Evolutionary conservation across 2,113 vertebrate genomes (phyloP).

Genomic region (Rhea americana): DNA sequence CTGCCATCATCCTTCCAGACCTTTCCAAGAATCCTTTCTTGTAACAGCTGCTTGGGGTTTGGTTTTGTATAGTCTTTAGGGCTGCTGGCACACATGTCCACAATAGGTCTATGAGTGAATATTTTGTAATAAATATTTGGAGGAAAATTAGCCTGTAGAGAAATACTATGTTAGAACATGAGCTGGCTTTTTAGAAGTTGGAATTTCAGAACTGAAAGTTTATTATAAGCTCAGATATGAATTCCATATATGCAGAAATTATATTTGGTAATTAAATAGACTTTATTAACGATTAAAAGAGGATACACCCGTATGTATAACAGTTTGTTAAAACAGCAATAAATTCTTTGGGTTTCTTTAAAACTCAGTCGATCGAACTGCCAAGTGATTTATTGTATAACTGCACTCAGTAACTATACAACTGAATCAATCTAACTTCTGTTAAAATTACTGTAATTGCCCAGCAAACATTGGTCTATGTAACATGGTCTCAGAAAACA

Average conservation of each 20-base stretch:
- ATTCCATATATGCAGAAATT: background rate
- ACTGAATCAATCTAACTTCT: background rate
- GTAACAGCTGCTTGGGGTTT: constrained; percentile 31
- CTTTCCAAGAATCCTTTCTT: constrained; percentile 7
- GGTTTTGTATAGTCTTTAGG: constrained; percentile 77
- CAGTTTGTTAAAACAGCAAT: background rate
- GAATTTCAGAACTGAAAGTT: background rate
- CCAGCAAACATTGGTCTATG: background rate
- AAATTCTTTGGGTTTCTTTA: background rate
- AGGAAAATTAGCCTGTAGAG: constrained; percentile 77
- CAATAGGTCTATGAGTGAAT: constrained; percentile 81
- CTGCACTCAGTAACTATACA: too few species aligned
- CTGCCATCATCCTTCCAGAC: constrained; percentile 45
- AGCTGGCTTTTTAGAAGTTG: background rate
- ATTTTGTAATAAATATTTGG: constrained; percentile 87
- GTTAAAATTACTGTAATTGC: background rate
- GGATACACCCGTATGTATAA: background rate
- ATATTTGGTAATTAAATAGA: background rate
- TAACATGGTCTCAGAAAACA: background rate
- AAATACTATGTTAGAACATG: constrained; percentile 20
- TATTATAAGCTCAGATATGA: background rate
- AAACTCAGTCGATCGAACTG: background rate
- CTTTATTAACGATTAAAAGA: background rate
- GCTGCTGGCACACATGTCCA: constrained; percentile 82
- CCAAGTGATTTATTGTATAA: background rate